Percentiles rank a stretch among this genome's conserved stretches.
Evolutionary conservation across 2,888 invertebrate species (phyloP).

Genomic region (Pyrgus malvae): DNA sequence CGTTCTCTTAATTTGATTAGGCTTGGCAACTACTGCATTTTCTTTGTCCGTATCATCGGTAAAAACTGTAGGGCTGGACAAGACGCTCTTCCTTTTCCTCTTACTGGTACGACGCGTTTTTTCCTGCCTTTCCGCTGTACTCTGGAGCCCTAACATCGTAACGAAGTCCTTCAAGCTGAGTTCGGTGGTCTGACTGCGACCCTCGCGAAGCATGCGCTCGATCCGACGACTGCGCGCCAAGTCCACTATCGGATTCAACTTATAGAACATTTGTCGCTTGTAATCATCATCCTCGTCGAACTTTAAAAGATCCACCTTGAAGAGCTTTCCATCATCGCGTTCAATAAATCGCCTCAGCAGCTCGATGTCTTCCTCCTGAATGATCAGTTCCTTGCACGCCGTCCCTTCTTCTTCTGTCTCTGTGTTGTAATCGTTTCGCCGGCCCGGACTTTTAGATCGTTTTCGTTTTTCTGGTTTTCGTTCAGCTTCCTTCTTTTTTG

Average conservation of each 20-base stretch:
- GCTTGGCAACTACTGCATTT: not conserved
- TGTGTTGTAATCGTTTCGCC: not conserved
- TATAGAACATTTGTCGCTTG: slow-evolving; percentile 45
- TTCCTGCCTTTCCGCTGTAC: slow-evolving; percentile 31
- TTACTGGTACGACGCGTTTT: not conserved
- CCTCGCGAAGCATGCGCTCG: slow-evolving; percentile 21
- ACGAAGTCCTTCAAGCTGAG: slow-evolving; percentile 42
- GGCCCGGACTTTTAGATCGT: not conserved
- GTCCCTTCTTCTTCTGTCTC: not conserved
- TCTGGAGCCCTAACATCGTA: slow-evolving; percentile 43
- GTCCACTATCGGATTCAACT: slow-evolving; percentile 54
- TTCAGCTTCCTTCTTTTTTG: not conserved
- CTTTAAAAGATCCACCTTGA: slow-evolving; percentile 40
- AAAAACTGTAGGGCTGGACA: not conserved
- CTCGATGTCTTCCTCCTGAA: slow-evolving; percentile 44
- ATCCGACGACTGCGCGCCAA: slow-evolving; percentile 42
- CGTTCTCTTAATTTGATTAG: not conserved
- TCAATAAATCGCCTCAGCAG: slow-evolving; percentile 42
- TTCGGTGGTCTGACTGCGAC: not conserved
- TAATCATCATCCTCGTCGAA: slow-evolving; percentile 48
- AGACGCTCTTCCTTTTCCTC: not conserved
- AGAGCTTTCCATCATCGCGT: slow-evolving; percentile 31
- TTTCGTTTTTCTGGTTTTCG: not conserved
- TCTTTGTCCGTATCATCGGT: slow-evolving; percentile 7
- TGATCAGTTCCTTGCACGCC: slow-evolving; percentile 43